Evolutionary conservation across 2,797 vertebrate species (phyloP).

Genomic region (Lacerta bilineata): DNA sequence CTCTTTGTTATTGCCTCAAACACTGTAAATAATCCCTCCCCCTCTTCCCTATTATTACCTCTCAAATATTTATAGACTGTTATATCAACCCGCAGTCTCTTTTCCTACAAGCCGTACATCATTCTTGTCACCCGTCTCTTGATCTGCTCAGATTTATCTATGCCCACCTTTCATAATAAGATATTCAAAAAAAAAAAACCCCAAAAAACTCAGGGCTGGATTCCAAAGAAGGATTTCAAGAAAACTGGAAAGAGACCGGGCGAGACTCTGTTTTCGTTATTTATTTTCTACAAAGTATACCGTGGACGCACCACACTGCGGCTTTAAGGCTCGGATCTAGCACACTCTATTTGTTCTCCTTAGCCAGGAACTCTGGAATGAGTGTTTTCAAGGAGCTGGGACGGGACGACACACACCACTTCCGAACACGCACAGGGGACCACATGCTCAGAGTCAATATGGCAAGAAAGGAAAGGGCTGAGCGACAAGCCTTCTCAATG

Average conservation of each 20-base stretch:
- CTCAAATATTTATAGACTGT: slow-evolving; percentile 85
- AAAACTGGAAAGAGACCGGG: not conserved
- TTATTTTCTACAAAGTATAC: not conserved
- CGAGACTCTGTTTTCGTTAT: slow-evolving; percentile 1
- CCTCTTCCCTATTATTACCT: slow-evolving; percentile 81
- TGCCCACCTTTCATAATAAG: slow-evolving; percentile 77
- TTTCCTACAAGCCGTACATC: slow-evolving; percentile 77
- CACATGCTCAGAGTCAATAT: not conserved
- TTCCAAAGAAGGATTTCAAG: slow-evolving; percentile 52
- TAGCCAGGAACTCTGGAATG: not conserved
- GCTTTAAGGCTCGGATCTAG: not conserved
- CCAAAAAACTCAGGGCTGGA: slow-evolving; percentile 32
- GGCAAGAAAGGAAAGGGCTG: too few relatives aligned
- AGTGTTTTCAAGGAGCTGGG: not conserved
- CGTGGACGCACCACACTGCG: too few relatives aligned
- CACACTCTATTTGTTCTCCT: not conserved
- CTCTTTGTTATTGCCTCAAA: slow-evolving; percentile 78
- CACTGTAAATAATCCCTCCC: slow-evolving; percentile 81
- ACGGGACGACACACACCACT: not conserved
- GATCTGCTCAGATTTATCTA: slow-evolving; percentile 81
- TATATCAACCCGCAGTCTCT: slow-evolving; percentile 78
- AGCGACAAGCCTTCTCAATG: not conserved
- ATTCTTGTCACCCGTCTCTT: slow-evolving; percentile 78
- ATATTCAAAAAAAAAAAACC: slow-evolving; percentile 59
- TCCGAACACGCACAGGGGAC: not conserved